Base-by-base conservation (phyloP, 2,113 vertebrate species). In the Enhydra lutris region DNA sequence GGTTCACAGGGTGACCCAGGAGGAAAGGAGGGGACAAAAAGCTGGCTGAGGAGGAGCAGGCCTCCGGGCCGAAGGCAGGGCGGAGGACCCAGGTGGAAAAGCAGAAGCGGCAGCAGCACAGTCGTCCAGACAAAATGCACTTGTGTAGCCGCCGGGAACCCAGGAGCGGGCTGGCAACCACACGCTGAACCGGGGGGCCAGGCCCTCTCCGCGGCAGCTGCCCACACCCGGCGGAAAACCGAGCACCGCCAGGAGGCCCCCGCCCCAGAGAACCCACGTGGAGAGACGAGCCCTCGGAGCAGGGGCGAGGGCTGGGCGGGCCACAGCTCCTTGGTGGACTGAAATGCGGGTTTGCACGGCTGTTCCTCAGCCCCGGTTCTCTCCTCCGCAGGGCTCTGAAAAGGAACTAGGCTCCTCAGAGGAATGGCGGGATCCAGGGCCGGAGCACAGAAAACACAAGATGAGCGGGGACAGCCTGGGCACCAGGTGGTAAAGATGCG, bases 311-410 rank as follows among this genome's bases (percentile, higher is more conserved):
- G 34, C 50, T 24, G 34, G 74, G 47, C 4, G 20, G 76, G 29
- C 18, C 8, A 34, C 47, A 6, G 17, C 47, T 76, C 42, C 42
- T 29, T 17, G 13, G 1, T 26, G 1, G 14, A 10, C 18, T 59
- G 10, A 9, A 82, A 39, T 59, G 23, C 23, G 15, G 80, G 55
- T 59, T 23, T 42, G 17, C 23, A 14, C 3, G 2, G 13, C 31
- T 2, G 6, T 8, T 4, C 1, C 5, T 34, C n/a, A 10, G 80
- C 80, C 15, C 14, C 0, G 2, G 14, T 59, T 3, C 36, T 15
- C 55, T 3, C n/a, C 80, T 18, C 52, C 13, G 3, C 23, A 1
- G 8, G 13, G 24, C n/a, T 42, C 23, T 55, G 55, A 15, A 39
- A 82, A 59, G 80, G 52, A 39, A 18, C 55, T 24, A 18, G 80